Base-by-base conservation (phyloP, 2,113 vertebrate species). In the Oryzias curvinotus region DNA sequence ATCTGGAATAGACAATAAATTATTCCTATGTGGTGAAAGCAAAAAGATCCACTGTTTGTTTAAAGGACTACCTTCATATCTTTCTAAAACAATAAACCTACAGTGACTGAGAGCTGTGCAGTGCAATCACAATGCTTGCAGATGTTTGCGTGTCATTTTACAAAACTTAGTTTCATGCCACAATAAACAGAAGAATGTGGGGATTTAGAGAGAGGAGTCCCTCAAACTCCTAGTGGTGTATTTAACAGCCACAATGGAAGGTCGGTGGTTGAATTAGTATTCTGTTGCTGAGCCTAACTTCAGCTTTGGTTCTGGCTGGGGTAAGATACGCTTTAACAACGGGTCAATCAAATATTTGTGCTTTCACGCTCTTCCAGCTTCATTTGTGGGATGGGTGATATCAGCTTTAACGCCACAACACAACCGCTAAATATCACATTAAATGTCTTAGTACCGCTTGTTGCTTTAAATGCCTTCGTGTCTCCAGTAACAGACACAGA, bases 221-320 rank as follows among this genome's bases (percentile, higher is more conserved):
- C 36, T 69, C 60, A 47, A 49, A 28, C 57, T 18, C 13, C 47
- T 49, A 44, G 41, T 47, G 60, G 15, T 52, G 60, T 65, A 82
- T 60, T 53, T n/a, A 21, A 25, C 36, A 47, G 73, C 49, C 65
- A 64, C 65, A 55, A 59, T 62, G 73, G 46, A 69, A 66, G 53
- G 58, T 59, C 8, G 36, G 10, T 8, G 36, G 12, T 10, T 36
- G 7, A 36, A 25, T 48, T 25, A 19, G 36, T 65, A 47, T 15
- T 49, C 7, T 16, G 49, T 42, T 68, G 43, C 68, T 65, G 36
- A 28, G 74, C 36, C 8, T 52, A 19, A 30, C 21, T 30, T 28
- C 60, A 17, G 50, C 60, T 43, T 72, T 45, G 68, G 18, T 71
- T 21, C 54, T 49, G 8, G 14, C n/a, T 55, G 45, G 0, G 13